phyloP scores from a whole-genome alignment of 2,797 vertebrate genomes.

The Cottoperca gobio region DNA sequence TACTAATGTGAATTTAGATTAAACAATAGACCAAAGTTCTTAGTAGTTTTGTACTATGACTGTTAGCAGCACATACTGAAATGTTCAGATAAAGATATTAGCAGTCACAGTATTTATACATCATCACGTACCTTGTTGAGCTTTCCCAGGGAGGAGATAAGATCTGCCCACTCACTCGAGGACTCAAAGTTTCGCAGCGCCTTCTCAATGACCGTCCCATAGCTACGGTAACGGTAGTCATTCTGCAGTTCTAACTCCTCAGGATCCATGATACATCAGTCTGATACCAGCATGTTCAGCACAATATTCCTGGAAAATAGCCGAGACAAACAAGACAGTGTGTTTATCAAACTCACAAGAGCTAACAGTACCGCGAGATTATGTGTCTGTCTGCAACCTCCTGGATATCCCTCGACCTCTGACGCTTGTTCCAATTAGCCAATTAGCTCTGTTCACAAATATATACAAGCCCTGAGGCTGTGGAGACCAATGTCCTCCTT shows the following conservation, averaged over 20 bases:
- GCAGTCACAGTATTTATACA: not conserved
- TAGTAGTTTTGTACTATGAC: not conserved
- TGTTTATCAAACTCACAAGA: not conserved
- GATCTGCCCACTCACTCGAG: constrained; percentile 98
- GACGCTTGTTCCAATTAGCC: constrained; percentile 56
- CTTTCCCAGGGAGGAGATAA: constrained; percentile 97
- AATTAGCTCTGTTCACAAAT: constrained; percentile 53
- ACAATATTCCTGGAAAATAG: constrained; percentile 48
- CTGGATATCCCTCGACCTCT: constrained; percentile 21
- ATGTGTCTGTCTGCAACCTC: constrained; percentile 32
- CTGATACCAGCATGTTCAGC: constrained; percentile 73
- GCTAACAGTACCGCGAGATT: not conserved
- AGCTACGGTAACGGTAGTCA: constrained; percentile 96
- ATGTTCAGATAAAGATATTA: not conserved
- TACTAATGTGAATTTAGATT: not conserved
- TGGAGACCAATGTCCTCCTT: constrained; percentile 65
- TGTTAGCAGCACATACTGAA: not conserved
- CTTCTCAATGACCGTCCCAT: constrained; percentile 94
- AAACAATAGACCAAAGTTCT: not conserved
- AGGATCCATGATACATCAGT: constrained; percentile 90
- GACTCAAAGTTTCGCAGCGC: constrained; percentile 98
- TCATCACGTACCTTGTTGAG: constrained; percentile 92
- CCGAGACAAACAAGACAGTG: not conserved
- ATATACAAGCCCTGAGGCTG: constrained; percentile 32
- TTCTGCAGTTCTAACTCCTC: constrained; percentile 93